Percentiles rank a stretch among this genome's conserved stretches.
Conservation (phyloP, 2,888 invertebrate genomes). For the Syrista parreyssii region DNA sequence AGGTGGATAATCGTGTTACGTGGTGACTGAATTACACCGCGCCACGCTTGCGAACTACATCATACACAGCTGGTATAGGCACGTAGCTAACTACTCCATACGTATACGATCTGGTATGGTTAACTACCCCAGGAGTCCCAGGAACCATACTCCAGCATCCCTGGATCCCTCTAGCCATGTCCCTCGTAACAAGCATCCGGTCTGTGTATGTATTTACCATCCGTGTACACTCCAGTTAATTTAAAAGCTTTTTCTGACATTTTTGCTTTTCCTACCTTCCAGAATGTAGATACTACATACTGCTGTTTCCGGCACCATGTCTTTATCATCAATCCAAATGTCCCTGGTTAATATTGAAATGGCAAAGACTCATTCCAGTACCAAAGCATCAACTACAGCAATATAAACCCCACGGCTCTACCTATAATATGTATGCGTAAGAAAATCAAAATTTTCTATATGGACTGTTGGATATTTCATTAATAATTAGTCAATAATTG, state of each 20-base stretch:
- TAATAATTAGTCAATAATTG: too few relatives aligned
- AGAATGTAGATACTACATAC: too few relatives aligned
- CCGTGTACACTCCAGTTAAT: neutral
- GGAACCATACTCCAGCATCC: neutral
- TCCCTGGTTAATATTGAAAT: too few relatives aligned
- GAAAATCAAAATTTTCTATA: too few relatives aligned
- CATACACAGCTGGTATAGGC: neutral
- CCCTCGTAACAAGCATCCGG: neutral
- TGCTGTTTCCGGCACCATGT: too few relatives aligned
- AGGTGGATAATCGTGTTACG: slow-evolving; percentile 60
- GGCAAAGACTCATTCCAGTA: too few relatives aligned
- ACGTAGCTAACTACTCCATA: slow-evolving; percentile 15
- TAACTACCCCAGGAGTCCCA: slow-evolving; percentile 28
- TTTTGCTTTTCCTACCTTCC: neutral
- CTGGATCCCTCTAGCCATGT: neutral
- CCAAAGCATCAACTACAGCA: too few relatives aligned
- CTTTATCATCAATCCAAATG: too few relatives aligned
- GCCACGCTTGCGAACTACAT: slow-evolving; percentile 51
- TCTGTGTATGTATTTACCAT: neutral
- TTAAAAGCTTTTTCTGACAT: neutral
- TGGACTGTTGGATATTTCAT: too few relatives aligned
- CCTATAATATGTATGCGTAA: too few relatives aligned
- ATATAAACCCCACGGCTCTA: too few relatives aligned
- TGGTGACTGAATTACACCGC: slow-evolving; percentile 62
- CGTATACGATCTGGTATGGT: slow-evolving; percentile 22